Base-by-base conservation (phyloP, 30 jellyfish, hydroid and myxozoan genomes). In the Turritopsis dohrnii region DNA sequence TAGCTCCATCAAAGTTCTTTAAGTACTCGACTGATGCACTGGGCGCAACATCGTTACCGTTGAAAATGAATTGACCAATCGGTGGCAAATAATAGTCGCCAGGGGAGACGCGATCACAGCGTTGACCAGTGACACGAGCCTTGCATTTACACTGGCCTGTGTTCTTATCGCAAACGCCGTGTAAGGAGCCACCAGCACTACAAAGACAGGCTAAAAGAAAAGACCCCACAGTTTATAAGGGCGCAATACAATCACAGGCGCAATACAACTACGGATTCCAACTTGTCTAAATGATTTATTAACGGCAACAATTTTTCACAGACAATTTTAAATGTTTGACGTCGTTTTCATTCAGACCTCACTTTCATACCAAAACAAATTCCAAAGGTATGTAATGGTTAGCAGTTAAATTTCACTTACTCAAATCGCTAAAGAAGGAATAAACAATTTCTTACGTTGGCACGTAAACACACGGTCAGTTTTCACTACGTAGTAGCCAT, bases 131-230 rank as follows among this genome's bases (percentile, higher is more conserved):
- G 27, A 91, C 84, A 53, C 74, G 80, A 0, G 87, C 82, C 65
- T 80, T 71, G 74, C 97, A 91, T 75, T 75, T 84, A 85, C 97
- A 91, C 26, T 85, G 95, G 0, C 97, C 97, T 8, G 92, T 80
- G 54, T 81, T 82, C 83, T 90, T 90, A 20, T 90, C 95, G 52
- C 97, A 90, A 52, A 81, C 76, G 8, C 54, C 75, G 83, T 83
- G 66, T 23, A 72, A 8, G 41, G 97, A 90, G 26, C 97, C 97
- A 17, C 97, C 95, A 21, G 83, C 73, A 83, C 91, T 90, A 71
- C 97, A 90, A 0, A 79, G 81, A 83, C 97, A 90, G 1, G 97
- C 97, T 90, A 77, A 8, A 79, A 84, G 29, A 23, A 66, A 82
- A 25, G 21, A 0, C 23, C 7, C 71, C 72, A 17, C 27, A 27